Base-by-base conservation (phyloP, 2,113 vertebrate genomes). In the Nothobranchius kuhntae region DNA sequence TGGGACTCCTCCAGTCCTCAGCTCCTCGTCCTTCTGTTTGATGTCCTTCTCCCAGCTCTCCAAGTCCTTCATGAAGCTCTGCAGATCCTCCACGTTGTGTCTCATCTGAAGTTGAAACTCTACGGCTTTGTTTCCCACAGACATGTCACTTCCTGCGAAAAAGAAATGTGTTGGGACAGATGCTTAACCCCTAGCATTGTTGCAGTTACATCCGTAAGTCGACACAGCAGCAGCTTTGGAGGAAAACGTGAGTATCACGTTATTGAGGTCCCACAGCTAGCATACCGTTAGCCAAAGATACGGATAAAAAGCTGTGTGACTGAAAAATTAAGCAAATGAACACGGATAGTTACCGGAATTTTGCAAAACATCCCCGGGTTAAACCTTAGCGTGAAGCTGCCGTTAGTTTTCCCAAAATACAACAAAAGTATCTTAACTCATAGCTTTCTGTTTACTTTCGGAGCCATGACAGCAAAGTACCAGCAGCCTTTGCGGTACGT, bases 31-130 rank as follows among this genome's bases (percentile, higher is more conserved):
- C 79, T 93, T 97, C 78, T 91, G 90, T 87, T 96, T 97, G 10
- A 99, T 96, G 68, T 98, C 96, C n/a, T 89, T 89, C 86, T 97
- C 95, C 98, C 98, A 99, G 84, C 66, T 94, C 70, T 95, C 93
- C 68, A 99, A 90, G 8, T 98, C 98, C 84, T 82, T 94, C 94
- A 98, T 91, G 70, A 96, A 98, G 83, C 94, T 94, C 14, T 96
- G 95, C 65, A 98, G 86, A 53, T 99, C 97, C 81, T 98, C 96
- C 7, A 95, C 91, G 81, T 99, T 98, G 68, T 98, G 95, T 38
- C 95, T 94, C 84, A 98, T 92, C 85, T 99, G 96, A 53, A 98
- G 77, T 87, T 98, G 96, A 46, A 98, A 78, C 65, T 98, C 97
- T 48, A 96, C 2, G 0, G 94, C 89, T 93, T 97, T 99, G 85